A percentile compares a stretch with the other conserved stretches of the same genome.
phyloP scores from a whole-genome alignment of 2,888 invertebrate species.

The Oxytorus armatus region DNA sequence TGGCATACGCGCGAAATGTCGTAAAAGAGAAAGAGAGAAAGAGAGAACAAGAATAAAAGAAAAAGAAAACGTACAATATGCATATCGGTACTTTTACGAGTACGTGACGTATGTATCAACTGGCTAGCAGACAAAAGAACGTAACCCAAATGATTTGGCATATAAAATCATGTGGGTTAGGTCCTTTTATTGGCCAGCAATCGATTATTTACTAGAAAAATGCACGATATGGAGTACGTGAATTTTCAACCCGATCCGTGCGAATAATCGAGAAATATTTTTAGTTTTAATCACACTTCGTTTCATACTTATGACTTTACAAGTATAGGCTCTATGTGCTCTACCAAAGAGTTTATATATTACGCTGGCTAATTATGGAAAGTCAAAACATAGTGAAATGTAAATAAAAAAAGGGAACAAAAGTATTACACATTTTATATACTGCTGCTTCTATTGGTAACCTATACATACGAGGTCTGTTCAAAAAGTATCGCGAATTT shows the following conservation, averaged over 20 bases:
- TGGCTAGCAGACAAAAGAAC: neutral
- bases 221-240: neutral
- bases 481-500: no score
- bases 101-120: neutral
- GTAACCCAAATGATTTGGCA: neutral
- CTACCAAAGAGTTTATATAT: neutral
- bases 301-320: neutral
- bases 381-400: no score
- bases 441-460: neutral
- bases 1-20: slow-evolving; percentile 52
- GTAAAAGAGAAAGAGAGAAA: slow-evolving; percentile 42
- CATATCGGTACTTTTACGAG: neutral
- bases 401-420: neutral
- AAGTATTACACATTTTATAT: neutral
- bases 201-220: no score
- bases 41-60: neutral
- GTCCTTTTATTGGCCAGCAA: no score
- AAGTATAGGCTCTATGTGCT: neutral
- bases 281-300: neutral
- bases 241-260: neutral
- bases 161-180: neutral
- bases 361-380: slow-evolving; percentile 7
- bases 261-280: slow-evolving; percentile 4
- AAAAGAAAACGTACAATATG: neutral
- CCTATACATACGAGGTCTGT: neutral